A percentile compares a stretch with the other conserved stretches of the same genome.
Evolutionary conservation across 2,797 vertebrate genomes (phyloP).

Genomic region (Ctenosaura bakeri): DNA sequence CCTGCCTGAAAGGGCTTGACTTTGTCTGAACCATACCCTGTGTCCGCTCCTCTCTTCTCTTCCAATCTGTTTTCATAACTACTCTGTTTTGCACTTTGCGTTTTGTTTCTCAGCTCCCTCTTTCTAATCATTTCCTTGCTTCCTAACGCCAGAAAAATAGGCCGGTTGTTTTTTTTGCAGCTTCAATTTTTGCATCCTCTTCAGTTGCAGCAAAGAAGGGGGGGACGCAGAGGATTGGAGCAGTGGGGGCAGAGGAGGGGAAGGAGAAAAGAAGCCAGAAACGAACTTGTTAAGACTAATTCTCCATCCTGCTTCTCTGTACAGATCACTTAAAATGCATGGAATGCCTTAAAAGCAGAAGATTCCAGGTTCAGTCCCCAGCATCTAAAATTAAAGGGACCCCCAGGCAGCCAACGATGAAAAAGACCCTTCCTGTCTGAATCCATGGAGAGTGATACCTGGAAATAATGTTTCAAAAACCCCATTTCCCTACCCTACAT

Average conservation of each 20-base stretch:
- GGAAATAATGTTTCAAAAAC: background rate
- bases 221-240: background rate
- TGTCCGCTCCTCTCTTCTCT: conserved; percentile 5
- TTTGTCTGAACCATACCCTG: no score
- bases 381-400: no score
- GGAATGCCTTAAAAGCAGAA: no score
- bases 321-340: no score
- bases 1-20: background rate
- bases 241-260: conserved; percentile 18
- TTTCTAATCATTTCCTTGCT: conserved; percentile 62
- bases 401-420: background rate
- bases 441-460: no score
- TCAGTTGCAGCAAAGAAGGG: conserved; percentile 24
- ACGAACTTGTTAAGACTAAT: background rate
- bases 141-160: conserved; percentile 40
- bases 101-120: conserved; percentile 41
- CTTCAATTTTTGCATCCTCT: conserved; percentile 51
- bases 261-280: background rate
- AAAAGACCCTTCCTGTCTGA: background rate
- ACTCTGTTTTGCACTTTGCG: conserved; percentile 24
- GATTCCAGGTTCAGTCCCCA: no score
- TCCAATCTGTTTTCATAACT: background rate
- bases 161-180: background rate
- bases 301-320: background rate
- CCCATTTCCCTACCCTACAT: background rate